phyloP scores from a whole-genome alignment of 2,113 vertebrate genomes.

The Mormoops blainvillei region DNA sequence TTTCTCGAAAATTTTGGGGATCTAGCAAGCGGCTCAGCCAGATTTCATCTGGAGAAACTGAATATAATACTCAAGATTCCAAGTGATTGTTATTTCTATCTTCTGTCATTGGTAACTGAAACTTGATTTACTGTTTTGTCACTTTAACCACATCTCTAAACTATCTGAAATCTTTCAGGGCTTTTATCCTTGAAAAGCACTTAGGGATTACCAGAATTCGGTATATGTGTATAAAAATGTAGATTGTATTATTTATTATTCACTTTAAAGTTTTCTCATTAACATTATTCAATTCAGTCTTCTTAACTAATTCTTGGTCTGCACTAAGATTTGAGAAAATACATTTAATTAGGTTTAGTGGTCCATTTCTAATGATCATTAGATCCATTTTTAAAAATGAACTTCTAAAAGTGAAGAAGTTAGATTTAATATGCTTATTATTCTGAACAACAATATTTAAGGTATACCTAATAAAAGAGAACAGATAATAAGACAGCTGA shows the following conservation, averaged over 20 bases:
- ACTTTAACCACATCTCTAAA: conserved; percentile 73
- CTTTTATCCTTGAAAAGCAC: conserved; percentile 59
- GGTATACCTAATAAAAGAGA: conserved; percentile 15
- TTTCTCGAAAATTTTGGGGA: conserved; percentile 97
- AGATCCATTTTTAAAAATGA: background rate
- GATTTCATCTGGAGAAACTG: conserved; percentile 95
- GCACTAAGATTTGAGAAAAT: conserved; percentile 38
- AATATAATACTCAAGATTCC: conserved; percentile 92
- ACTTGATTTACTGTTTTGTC: conserved; percentile 73
- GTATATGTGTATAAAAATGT: background rate
- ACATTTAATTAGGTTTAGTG: conserved; percentile 42
- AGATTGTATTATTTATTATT: background rate
- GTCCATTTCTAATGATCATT: conserved; percentile 34
- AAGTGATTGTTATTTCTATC: conserved; percentile 81
- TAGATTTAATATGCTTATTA: background rate
- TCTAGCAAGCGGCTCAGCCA: conserved; percentile 94
- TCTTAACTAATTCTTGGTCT: conserved; percentile 9
- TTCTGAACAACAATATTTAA: conserved; percentile 28
- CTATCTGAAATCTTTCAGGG: conserved; percentile 41
- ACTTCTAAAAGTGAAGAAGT: conserved; percentile 30
- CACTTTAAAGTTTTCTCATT: background rate
- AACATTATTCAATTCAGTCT: background rate
- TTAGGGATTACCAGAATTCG: conserved; percentile 49
- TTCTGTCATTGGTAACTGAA: conserved; percentile 73
- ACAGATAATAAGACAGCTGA: conserved; percentile 29